Base-by-base conservation (phyloP, 2,797 vertebrate genomes). In the Gastrophryne carolinensis region DNA sequence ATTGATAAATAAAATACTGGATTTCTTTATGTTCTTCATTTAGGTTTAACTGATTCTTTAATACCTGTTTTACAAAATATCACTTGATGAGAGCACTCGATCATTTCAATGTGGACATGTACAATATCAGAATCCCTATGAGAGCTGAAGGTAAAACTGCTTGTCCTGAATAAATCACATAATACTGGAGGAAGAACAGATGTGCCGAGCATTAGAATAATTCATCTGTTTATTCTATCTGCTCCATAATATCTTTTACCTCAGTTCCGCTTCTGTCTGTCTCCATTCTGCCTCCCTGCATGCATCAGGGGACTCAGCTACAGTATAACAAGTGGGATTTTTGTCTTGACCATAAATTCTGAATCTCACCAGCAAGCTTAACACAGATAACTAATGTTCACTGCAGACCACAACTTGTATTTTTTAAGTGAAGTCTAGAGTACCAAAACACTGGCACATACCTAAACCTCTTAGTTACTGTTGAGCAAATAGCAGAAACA, bases 191-290 rank as follows among this genome's bases (percentile, higher is more conserved):
- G 58, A 70, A 76, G 52, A 76, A 41, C 73, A 76, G 73, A 76
- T 70, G 73, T 62, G 35, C 30, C 12, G 34, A 61, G 56, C 64
- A 76, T 70, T 76, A 63, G 50, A 35, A 62, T 62, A 77, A 71
- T 35, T 54, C 66, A 77, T 77, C 74, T 77, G 67, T 64, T 77
- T 77, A 71, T 57, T 49, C 50, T 56, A 70, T 77, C 74, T 71
- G 37, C 64, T 23, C 67, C 56, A 58, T 39, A 64, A 70, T 53
- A 77, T 77, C 66, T 77, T 77, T 70, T 77, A 77, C 71, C 74
- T 77, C 24, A 64, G 66, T 77, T 77, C 67, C 74, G 66, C 58
- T 77, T 35, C 35, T 57, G 57, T 56, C 67, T 77, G 66, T 65
- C 74, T 77, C 67, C 58, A 58, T 57, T 70, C 67, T 65, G 39